Conservation (phyloP, 2,113 vertebrate species). For the Calidris pygmaea region DNA sequence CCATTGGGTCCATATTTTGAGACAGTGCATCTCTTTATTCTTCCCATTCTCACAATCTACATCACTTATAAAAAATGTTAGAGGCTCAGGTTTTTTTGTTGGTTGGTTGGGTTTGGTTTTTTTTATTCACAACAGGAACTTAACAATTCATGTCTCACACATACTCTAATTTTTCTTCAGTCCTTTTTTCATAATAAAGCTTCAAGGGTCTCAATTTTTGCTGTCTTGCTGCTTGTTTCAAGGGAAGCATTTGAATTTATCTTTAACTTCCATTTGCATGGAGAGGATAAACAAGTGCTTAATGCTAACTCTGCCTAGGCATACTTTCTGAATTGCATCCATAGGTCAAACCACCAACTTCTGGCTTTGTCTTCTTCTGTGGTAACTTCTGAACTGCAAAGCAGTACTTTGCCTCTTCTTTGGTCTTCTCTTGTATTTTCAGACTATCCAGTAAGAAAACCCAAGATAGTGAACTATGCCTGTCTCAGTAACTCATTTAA, state of each 20-base stretch:
- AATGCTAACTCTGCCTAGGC: background rate
- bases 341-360: background rate
- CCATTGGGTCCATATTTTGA: background rate
- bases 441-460: background rate
- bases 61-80: background rate
- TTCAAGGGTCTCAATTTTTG: background rate
- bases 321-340: background rate
- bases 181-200: background rate
- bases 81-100: background rate
- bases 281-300: background rate
- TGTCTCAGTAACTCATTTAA: background rate
- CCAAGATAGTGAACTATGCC: background rate
- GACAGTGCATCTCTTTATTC: background rate
- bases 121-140: background rate
- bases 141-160: background rate
- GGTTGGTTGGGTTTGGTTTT: background rate
- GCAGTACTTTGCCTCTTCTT: background rate
- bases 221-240: background rate
- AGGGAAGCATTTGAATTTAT: background rate
- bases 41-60: background rate
- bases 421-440: background rate
- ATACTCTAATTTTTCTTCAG: background rate
- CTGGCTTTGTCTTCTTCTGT: background rate
- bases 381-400: background rate
- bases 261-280: background rate